These are phyloP conservation scores for Kuschelorhynchus macadamiae DNA, from an alignment of 2,888 invertebrate genomes.

Conservation along the genomic window DNA sequence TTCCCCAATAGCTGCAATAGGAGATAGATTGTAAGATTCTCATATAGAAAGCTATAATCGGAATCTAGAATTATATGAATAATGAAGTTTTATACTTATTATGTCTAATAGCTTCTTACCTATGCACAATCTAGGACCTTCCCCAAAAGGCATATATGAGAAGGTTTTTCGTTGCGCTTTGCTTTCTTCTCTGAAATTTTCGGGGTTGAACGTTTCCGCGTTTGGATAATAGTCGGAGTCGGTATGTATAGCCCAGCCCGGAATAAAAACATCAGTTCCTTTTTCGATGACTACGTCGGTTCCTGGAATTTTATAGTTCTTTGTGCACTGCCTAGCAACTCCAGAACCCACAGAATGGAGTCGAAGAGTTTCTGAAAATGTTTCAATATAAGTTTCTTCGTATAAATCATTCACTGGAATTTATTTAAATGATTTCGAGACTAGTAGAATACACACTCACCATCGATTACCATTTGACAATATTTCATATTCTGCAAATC, in stretches of 20 bases:
- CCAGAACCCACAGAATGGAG: conserved; percentile 61
- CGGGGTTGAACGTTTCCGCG: conserved; percentile 56
- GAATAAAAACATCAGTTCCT: conserved; percentile 62
- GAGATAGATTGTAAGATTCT: no score
- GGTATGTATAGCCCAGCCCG: conserved; percentile 54
- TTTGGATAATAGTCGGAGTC: conserved; percentile 57
- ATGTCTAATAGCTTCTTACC: no score
- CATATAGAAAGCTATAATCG: no score
- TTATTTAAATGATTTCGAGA: no score
- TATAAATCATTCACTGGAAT: no score
- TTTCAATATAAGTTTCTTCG: no score
- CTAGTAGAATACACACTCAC: no score
- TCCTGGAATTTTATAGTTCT: conserved; percentile 60
- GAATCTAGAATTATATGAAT: no score
- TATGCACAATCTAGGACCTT: conserved; percentile 64
- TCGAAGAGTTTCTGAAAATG: conserved; percentile 64
- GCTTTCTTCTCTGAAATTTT: conserved; percentile 54
- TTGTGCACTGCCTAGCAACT: conserved; percentile 54
- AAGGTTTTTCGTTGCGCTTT: conserved; percentile 45
- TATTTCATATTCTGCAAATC: no score
- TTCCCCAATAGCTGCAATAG: no score
- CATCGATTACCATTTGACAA: no score
- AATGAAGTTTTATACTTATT: no score
- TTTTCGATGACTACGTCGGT: conserved; percentile 61
- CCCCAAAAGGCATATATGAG: conserved; percentile 62